Conservation (phyloP, 2,113 vertebrate species). For the Lagopus leucura region DNA sequence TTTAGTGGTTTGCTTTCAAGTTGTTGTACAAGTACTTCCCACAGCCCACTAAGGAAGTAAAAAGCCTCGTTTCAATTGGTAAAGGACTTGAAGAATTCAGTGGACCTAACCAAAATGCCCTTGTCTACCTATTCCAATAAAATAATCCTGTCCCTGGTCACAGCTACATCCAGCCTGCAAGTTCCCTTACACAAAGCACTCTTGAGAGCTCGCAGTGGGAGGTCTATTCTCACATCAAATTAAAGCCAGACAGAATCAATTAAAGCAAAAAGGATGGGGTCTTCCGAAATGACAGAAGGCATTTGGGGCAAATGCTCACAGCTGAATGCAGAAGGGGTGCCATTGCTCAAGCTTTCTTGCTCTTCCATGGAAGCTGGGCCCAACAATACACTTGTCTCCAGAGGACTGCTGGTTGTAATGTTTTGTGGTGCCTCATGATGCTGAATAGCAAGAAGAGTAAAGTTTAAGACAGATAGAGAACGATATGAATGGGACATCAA, state of each 20-base stretch:
- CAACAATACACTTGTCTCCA: neutral
- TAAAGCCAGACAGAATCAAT: constrained; percentile 72
- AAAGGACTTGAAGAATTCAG: neutral
- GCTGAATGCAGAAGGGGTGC: neutral
- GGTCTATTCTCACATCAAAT: constrained; percentile 65
- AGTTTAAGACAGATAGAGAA: neutral
- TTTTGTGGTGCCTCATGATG: neutral
- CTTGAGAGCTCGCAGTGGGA: constrained; percentile 29
- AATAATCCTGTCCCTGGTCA: neutral
- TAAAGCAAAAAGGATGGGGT: constrained; percentile 66
- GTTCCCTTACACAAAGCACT: neutral
- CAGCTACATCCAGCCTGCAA: neutral
- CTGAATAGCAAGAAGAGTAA: neutral
- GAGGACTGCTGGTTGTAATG: neutral
- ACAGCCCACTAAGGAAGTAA: neutral
- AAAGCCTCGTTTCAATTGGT: neutral
- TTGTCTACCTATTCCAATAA: neutral
- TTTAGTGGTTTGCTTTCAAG: neutral
- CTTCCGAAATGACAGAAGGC: constrained; percentile 50
- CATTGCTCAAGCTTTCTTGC: neutral
- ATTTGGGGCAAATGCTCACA: constrained; percentile 17
- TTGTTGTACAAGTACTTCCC: neutral
- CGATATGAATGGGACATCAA: neutral
- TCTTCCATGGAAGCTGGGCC: neutral
- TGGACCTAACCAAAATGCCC: neutral